Conservation (phyloP, 2,797 vertebrate genomes). For the Fringilla coelebs region DNA sequence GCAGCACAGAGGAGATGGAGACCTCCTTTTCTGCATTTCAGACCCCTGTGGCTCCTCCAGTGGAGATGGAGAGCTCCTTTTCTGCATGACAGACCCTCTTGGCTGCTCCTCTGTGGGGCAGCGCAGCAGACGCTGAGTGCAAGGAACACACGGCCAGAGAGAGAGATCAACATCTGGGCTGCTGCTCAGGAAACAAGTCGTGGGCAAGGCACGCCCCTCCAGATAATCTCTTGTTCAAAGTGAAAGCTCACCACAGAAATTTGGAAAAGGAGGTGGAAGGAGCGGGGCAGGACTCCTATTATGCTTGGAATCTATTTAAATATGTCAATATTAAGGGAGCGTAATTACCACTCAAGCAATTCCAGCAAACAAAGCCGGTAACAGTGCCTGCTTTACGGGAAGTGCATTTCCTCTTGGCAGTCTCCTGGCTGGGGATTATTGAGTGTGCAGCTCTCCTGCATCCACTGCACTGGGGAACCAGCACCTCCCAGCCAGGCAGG, state of each 20-base stretch:
- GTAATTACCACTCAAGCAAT: conserved; percentile 34
- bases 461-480: neutral
- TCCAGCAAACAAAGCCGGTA: conserved; percentile 41
- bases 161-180: neutral
- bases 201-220: neutral
- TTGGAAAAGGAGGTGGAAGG: neutral
- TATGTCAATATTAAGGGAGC: conserved; percentile 48
- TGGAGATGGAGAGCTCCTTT: accelerated
- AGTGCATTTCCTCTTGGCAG: conserved; percentile 54
- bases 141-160: accelerated
- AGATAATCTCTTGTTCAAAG: neutral
- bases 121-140: neutral
- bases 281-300: neutral
- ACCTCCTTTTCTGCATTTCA: accelerated
- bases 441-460: neutral
- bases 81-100: accelerated
- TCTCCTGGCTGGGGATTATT: neutral
- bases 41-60: neutral
- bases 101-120: neutral
- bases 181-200: neutral
- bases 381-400: conserved; percentile 16
- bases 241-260: neutral
- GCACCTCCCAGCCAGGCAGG: neutral
- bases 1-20: accelerated
- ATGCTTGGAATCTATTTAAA: conserved; percentile 51